phyloP scores from a whole-genome alignment of 2,113 vertebrate genomes.

The Ceyx cyanopectus region DNA sequence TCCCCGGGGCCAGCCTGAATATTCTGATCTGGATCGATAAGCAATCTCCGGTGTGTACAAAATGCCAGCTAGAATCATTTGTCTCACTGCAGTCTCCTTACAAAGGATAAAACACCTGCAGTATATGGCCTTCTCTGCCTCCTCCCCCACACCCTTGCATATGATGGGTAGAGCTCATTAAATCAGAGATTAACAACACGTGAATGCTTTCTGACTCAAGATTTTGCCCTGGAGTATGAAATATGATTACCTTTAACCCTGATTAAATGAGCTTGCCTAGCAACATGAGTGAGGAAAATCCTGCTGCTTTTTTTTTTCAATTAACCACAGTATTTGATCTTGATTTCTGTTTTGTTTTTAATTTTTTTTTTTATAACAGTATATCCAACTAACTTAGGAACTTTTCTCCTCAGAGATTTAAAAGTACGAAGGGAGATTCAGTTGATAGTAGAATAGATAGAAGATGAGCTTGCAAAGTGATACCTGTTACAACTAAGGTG shows the following conservation, averaged over 20 bases:
- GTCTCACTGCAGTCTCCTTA: slow-evolving; percentile 91
- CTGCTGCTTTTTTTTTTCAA: background rate
- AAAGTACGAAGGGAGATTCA: background rate
- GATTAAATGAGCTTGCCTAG: background rate
- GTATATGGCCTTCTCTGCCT: slow-evolving; percentile 62
- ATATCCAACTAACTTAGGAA: background rate
- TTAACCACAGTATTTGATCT: background rate
- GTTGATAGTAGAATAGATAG: background rate
- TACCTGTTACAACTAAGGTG: background rate
- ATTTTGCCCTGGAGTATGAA: slow-evolving; percentile 28
- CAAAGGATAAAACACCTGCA: slow-evolving; percentile 91
- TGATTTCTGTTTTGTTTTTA: background rate
- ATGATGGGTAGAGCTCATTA: slow-evolving; percentile 9
- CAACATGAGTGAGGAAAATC: background rate
- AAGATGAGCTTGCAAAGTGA: background rate
- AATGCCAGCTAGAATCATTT: slow-evolving; percentile 99
- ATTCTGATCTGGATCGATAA: slow-evolving; percentile 99
- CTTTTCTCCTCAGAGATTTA: background rate
- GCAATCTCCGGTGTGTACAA: slow-evolving; percentile 99
- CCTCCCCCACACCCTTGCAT: background rate
- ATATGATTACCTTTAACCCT: slow-evolving; percentile 5
- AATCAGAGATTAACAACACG: background rate
- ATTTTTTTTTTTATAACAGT: background rate
- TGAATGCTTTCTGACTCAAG: slow-evolving; percentile 31
- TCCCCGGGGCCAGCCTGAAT: slow-evolving; percentile 91